Percentiles rank a stretch among this genome's conserved stretches.
These are phyloP conservation scores for Lamprologus speciosus DNA, from an alignment of 2,113 vertebrate species.

Conservation along the genomic window DNA sequence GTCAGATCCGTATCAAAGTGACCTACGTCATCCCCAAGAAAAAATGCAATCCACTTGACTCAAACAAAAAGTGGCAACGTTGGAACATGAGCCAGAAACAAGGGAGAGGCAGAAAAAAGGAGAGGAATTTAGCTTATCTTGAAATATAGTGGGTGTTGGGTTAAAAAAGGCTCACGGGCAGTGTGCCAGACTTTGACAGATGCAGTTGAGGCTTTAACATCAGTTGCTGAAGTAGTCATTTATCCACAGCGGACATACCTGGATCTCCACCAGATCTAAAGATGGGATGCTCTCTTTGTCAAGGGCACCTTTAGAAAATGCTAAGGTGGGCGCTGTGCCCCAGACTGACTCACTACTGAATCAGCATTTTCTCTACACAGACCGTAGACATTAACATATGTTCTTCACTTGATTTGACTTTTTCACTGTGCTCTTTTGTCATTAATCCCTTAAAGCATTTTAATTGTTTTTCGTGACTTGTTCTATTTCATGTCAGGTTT, in stretches of 20 bases:
- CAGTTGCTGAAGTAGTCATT: slow-evolving; percentile 47
- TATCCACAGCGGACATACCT: slow-evolving; percentile 43
- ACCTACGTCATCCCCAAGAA: not conserved
- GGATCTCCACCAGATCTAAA: slow-evolving; percentile 46
- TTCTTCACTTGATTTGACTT: not conserved
- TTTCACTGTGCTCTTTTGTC: not conserved
- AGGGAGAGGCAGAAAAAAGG: not conserved
- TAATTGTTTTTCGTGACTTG: not conserved
- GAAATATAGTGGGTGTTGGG: slow-evolving; percentile 35
- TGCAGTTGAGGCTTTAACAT: slow-evolving; percentile 43
- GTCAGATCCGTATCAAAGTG: slow-evolving; percentile 38
- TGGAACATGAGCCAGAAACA: slow-evolving; percentile 1
- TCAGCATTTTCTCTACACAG: slow-evolving; percentile 4
- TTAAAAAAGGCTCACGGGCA: slow-evolving; percentile 42
- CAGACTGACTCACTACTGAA: slow-evolving; percentile 2
- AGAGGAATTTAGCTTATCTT: slow-evolving; percentile 4
- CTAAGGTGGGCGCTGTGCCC: slow-evolving; percentile 1
- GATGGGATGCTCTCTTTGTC: slow-evolving; percentile 12
- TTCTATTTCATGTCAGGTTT: not conserved
- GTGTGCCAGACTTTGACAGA: slow-evolving; percentile 56
- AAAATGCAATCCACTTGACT: slow-evolving; percentile 26
- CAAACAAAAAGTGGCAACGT: slow-evolving; percentile 18
- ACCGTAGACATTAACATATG: not conserved
- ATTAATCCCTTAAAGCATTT: not conserved
- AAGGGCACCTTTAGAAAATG: slow-evolving; percentile 57